Evolutionary conservation across 1,140 invertebrate genomes (phyloP).

Genomic region (Cecropterus lyciades): DNA sequence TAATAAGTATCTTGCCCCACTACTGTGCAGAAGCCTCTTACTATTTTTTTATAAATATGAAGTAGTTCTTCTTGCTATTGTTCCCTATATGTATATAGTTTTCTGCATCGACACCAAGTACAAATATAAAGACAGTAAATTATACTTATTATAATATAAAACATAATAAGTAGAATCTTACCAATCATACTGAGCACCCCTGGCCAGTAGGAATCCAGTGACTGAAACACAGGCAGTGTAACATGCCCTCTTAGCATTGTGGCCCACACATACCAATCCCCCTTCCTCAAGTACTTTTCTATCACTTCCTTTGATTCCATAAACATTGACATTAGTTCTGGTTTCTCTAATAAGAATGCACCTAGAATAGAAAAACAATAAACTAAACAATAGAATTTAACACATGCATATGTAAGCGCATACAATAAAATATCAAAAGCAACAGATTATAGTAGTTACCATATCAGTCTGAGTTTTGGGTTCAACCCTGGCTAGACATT

Average conservation of each 20-base stretch:
- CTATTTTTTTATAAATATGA: too few relatives aligned
- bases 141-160: neutral
- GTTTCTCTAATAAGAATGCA: constrained; percentile 90
- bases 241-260: constrained; percentile 98
- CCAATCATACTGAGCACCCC: constrained; percentile 96
- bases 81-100: too few relatives aligned
- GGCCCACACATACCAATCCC: constrained; percentile 99
- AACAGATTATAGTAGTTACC: too few relatives aligned
- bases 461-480: too few relatives aligned
- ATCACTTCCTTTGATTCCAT: constrained; percentile 92
- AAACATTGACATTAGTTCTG: constrained; percentile 96
- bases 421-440: too few relatives aligned
- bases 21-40: too few relatives aligned
- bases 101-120: too few relatives aligned
- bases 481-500: too few relatives aligned
- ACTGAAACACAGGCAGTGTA: constrained; percentile 98
- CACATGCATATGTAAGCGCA: too few relatives aligned
- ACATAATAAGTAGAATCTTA: constrained; percentile 68
- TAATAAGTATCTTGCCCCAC: too few relatives aligned
- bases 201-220: constrained; percentile 99
- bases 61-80: too few relatives aligned
- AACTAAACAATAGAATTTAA: constrained; percentile 20
- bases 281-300: constrained; percentile 94
- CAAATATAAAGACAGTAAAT: neutral
- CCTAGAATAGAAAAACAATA: constrained; percentile 67